A percentile compares a stretch with the other conserved stretches of the same genome.
Evolutionary conservation across 2,113 vertebrate genomes (phyloP).

Genomic region (Misgurnus anguillicaudatus): DNA sequence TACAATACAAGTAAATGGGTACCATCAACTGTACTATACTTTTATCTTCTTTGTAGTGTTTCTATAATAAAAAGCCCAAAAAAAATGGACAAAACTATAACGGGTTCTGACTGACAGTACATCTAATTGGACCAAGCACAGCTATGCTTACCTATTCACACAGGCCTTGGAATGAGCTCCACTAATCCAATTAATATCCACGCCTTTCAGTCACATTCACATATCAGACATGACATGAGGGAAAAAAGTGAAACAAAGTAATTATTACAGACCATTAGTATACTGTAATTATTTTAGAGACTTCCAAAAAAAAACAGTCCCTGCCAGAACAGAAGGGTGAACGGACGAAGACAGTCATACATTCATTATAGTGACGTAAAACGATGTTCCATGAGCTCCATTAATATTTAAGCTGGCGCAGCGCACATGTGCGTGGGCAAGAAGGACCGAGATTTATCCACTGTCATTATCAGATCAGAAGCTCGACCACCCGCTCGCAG

Average conservation of each 20-base stretch:
- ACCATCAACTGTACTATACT: no score
- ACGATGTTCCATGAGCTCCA: conserved; percentile 7
- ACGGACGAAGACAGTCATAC: background rate
- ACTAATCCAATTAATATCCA: conserved; percentile 34
- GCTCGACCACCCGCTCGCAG: background rate
- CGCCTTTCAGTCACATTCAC: conserved; percentile 10
- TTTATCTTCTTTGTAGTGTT: no score
- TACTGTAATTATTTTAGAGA: background rate
- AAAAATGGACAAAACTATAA: background rate
- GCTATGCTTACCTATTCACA: background rate
- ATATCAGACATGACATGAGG: conserved; percentile 31
- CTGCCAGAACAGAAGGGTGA: background rate
- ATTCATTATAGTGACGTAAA: conserved; percentile 14
- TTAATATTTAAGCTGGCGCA: conserved; percentile 36
- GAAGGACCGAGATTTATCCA: conserved; percentile 28
- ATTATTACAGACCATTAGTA: conserved; percentile 15
- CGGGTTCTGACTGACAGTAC: background rate
- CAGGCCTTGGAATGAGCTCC: background rate
- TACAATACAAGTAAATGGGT: no score
- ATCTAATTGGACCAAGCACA: conserved; percentile 35
- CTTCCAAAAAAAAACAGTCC: conserved; percentile 17
- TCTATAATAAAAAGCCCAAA: background rate
- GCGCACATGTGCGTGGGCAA: background rate
- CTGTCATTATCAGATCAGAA: conserved; percentile 39
- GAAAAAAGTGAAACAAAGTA: conserved; percentile 15